Conservation (phyloP, 2,888 invertebrate species). For the Atherix ibis region DNA sequence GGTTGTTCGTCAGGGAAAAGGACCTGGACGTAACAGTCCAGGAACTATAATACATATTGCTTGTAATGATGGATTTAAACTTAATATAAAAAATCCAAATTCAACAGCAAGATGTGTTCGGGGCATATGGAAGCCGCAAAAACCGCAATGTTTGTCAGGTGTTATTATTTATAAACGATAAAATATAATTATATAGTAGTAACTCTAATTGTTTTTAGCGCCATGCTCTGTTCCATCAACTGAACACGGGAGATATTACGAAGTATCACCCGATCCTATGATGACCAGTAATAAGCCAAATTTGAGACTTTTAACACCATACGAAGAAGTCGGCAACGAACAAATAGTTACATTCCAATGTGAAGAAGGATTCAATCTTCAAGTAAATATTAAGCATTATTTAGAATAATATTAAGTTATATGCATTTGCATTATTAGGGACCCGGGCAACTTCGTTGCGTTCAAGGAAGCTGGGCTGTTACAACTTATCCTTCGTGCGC, state of each 20-base stretch:
- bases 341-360: slow-evolving; percentile 64
- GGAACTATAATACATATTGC: slow-evolving; percentile 61
- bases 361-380: slow-evolving; percentile 43
- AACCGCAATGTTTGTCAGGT: slow-evolving; percentile 67
- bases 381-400: slow-evolving; percentile 16
- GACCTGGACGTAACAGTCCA: slow-evolving; percentile 54
- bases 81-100: slow-evolving; percentile 55
- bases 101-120: slow-evolving; percentile 65
- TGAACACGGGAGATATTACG: slow-evolving; percentile 49
- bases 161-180: too few relatives aligned
- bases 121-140: slow-evolving; percentile 71
- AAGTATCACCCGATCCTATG: slow-evolving; percentile 25
- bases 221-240: slow-evolving; percentile 55
- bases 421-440: slow-evolving; percentile 35
- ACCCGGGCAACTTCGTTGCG: slow-evolving; percentile 55
- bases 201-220: too few relatives aligned
- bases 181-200: too few relatives aligned
- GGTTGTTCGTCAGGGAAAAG: slow-evolving; percentile 52
- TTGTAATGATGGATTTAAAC: slow-evolving; percentile 60
- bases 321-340: slow-evolving; percentile 44
- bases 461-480: slow-evolving; percentile 70
- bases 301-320: slow-evolving; percentile 24
- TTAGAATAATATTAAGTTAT: background rate
- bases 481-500: slow-evolving; percentile 60
- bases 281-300: slow-evolving; percentile 23